phyloP scores from a whole-genome alignment of 1,140 invertebrate species.

The Penaeus indicus region DNA sequence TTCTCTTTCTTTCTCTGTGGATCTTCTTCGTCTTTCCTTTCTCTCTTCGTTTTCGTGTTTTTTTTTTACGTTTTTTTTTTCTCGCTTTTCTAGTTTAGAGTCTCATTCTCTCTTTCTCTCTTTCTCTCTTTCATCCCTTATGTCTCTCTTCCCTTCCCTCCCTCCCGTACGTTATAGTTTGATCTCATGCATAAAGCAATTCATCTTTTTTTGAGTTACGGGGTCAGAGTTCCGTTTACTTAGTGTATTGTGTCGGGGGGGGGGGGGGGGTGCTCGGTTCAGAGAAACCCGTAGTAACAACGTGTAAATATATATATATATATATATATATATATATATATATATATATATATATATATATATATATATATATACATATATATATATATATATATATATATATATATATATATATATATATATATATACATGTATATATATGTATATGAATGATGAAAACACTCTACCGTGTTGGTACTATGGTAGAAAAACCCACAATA shows the following conservation, averaged over 20 bases:
- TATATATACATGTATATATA: conserved; percentile 30
- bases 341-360: not conserved
- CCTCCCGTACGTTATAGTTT: not conserved
- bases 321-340: not conserved
- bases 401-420: conserved; percentile 7
- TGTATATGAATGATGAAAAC: not conserved
- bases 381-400: not conserved
- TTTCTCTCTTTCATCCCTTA: not conserved
- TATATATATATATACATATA: not conserved
- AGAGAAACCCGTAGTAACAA: too few species aligned
- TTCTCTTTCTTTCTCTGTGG: too few species aligned
- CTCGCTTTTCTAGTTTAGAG: too few species aligned
- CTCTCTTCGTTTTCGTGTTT: too few species aligned
- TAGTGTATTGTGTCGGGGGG: too few species aligned
- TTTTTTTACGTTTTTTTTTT: not conserved
- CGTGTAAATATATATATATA: too few species aligned
- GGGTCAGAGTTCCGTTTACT: too few species aligned
- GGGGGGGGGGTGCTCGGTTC: too few species aligned
- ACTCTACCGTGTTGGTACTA: too few species aligned
- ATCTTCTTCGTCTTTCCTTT: not conserved
- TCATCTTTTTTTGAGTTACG: too few species aligned
- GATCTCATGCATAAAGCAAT: not conserved
- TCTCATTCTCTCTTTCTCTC: not conserved
- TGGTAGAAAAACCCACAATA: too few species aligned
- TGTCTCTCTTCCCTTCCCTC: not conserved